These are phyloP conservation scores for Corapipo altera DNA, from an alignment of 2,113 vertebrate genomes.

Conservation along the genomic window DNA sequence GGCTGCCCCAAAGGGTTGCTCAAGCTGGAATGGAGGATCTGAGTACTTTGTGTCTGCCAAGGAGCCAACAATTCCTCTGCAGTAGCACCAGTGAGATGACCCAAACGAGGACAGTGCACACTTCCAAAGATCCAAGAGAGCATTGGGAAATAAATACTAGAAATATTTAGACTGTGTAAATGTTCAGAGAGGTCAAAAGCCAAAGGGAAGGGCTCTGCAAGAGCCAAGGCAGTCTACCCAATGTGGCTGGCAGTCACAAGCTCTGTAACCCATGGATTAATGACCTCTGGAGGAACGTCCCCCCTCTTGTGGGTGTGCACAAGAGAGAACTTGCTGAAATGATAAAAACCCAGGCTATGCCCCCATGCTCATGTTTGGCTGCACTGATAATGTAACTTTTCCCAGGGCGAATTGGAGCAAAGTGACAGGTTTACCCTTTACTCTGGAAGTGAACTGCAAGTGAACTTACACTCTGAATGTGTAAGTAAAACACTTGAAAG, in stretches of 20 bases:
- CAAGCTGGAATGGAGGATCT: neutral
- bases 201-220: fast-evolving
- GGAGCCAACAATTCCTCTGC: neutral
- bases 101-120: neutral
- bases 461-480: neutral
- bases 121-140: neutral
- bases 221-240: neutral
- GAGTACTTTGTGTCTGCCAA: fast-evolving
- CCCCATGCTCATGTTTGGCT: neutral
- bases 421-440: neutral
- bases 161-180: neutral
- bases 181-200: neutral
- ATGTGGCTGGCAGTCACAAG: neutral
- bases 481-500: neutral
- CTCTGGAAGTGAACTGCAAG: neutral
- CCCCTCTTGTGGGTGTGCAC: neutral
- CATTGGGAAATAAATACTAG: neutral
- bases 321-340: neutral
- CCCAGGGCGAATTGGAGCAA: neutral
- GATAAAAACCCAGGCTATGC: neutral
- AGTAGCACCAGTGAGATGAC: too few relatives aligned
- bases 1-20: neutral
- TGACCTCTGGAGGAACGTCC: neutral
- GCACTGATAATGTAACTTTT: neutral
- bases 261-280: neutral